Evolutionary conservation across 2,888 invertebrate genomes (phyloP).

Genomic region (Thymelicus sylvestris): DNA sequence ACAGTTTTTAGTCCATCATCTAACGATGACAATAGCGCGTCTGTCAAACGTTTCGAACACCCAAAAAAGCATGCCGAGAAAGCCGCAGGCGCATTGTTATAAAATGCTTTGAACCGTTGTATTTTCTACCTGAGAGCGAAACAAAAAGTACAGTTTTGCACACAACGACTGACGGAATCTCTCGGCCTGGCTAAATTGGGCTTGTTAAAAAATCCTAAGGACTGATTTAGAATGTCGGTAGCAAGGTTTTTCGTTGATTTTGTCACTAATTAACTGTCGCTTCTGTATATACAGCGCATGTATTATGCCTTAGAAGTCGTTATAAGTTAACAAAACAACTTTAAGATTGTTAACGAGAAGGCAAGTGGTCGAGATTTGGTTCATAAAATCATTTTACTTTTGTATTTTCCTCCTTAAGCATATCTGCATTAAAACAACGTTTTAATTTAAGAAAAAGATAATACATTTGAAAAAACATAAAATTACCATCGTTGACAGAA

Average conservation of each 20-base stretch:
- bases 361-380: neutral
- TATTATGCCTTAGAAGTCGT: conserved; percentile 33
- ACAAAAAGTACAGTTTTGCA: conserved; percentile 79
- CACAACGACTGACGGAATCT: conserved; percentile 70
- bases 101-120: conserved; percentile 79
- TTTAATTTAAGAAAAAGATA: neutral
- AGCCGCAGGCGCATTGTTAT: conserved; percentile 82
- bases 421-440: too few species aligned
- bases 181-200: conserved; percentile 72
- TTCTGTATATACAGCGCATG: conserved; percentile 50
- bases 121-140: conserved; percentile 76
- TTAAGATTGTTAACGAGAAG: conserved; percentile 27
- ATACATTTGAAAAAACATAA: neutral
- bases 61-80: conserved; percentile 77
- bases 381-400: neutral
- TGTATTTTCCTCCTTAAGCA: neutral
- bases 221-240: conserved; percentile 73
- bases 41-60: conserved; percentile 74
- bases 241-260: conserved; percentile 69
- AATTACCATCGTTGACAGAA: conserved; percentile 20
- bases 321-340: conserved; percentile 15
- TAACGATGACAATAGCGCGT: conserved; percentile 81
- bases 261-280: conserved; percentile 51
- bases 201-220: conserved; percentile 73
- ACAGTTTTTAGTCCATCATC: conserved; percentile 77